phyloP scores from a whole-genome alignment of 2,113 vertebrate species.

The Chaenogobius annularis region DNA sequence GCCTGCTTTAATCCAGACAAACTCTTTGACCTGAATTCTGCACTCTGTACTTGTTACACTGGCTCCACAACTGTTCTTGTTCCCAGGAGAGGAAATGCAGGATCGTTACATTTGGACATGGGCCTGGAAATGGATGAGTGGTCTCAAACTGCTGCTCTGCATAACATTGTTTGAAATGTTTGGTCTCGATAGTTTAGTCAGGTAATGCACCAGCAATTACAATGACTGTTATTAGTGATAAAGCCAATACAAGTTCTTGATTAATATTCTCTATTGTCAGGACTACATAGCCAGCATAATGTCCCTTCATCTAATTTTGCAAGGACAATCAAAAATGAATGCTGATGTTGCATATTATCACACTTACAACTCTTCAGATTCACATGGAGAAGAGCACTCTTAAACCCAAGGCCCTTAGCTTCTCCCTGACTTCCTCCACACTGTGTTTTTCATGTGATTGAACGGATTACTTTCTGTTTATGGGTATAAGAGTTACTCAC shows the following conservation, averaged over 20 bases:
- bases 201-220: neutral
- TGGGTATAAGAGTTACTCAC: slow-evolving; percentile 64
- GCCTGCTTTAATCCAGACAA: slow-evolving; percentile 64
- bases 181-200: slow-evolving; percentile 1
- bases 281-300: too few species aligned
- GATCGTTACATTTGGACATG: slow-evolving; percentile 22
- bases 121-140: slow-evolving; percentile 9
- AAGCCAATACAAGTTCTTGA: neutral
- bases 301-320: neutral
- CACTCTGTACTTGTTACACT: slow-evolving; percentile 28
- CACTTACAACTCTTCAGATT: too few species aligned
- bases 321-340: too few species aligned
- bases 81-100: slow-evolving; percentile 24
- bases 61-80: slow-evolving; percentile 24
- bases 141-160: slow-evolving; percentile 14
- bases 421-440: neutral
- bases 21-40: slow-evolving; percentile 62
- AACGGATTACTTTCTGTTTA: neutral
- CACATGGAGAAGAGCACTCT: neutral
- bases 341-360: too few species aligned
- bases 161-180: slow-evolving; percentile 14
- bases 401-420: neutral
- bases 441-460: neutral
- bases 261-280: neutral
- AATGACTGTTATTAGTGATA: neutral